These are phyloP conservation scores for Xerus inauris DNA, from an alignment of 2,113 vertebrate genomes.

Conservation along the genomic window DNA sequence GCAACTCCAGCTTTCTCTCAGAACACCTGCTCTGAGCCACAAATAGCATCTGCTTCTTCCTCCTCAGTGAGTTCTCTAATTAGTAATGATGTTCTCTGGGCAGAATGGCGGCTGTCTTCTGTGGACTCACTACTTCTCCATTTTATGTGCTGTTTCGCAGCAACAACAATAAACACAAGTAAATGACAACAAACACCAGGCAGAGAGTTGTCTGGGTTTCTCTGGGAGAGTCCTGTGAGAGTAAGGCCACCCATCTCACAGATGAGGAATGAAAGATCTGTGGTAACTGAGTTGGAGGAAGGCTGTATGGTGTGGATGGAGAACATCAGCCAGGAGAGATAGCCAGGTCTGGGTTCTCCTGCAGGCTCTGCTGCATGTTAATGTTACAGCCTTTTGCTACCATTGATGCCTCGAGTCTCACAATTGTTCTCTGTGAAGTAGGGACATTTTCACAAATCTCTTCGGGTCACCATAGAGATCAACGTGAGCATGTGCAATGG, in stretches of 20 bases:
- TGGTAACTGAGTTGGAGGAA: neutral
- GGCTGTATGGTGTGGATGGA: fast-evolving
- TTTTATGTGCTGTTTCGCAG: neutral
- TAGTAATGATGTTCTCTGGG: neutral
- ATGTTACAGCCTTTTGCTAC: neutral
- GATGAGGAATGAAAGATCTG: neutral
- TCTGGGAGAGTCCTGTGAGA: neutral
- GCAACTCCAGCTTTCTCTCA: neutral
- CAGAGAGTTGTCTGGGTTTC: fast-evolving
- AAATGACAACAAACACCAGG: neutral
- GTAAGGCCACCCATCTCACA: neutral
- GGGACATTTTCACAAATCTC: neutral
- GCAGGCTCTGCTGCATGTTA: neutral
- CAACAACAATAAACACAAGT: neutral
- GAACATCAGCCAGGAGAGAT: fast-evolving
- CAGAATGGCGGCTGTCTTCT: neutral
- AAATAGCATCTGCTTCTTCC: neutral
- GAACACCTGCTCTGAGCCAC: neutral
- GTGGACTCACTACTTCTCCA: neutral
- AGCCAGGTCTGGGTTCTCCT: neutral
- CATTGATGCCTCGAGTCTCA: neutral
- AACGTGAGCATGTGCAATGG: neutral
- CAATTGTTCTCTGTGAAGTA: neutral
- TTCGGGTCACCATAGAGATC: neutral
- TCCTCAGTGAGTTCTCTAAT: neutral